Base-by-base conservation (phyloP, 1,140 invertebrate genomes). In the Berghia stephanieae region DNA sequence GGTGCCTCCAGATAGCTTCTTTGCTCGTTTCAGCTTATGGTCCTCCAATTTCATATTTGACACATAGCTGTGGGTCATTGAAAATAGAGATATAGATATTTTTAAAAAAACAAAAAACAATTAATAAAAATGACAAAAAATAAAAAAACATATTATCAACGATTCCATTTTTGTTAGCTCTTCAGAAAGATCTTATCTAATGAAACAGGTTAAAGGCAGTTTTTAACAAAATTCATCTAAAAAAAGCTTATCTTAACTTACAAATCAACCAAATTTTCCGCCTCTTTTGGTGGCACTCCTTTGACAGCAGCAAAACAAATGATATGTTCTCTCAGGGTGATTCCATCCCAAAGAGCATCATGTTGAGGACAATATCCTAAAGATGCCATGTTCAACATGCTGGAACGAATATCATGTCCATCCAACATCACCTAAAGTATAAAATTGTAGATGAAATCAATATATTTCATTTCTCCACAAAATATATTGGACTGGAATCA, bases 1-100 rank as follows among this genome's bases (percentile, higher is more conserved):
- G 1, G 96, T 97, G 21, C 96, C 96, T 1, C 96, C 96, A 3
- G 95, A 96, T 85, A 95, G 95, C 80, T 94, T 92, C 78, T 94
- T 92, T 0, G 93, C 92, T 82, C 93, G 92, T 86, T 96, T 96
- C 55, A 93, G 91, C 0, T 92, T 92, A 88, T 96, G 95, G 82
- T 96, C 94, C 78, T 93, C 90, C 79, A 96, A 94, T 89, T 94
- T 93, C 13, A 96, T 91, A 10, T 94, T 94, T 73, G 92, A 89
- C 5, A 95, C 86, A 86, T 94, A 95, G 18, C 93, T 91, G 82
- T 93, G 92, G 46, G 94, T 92, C 92, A 82, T 34, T 80, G 82
- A 79, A 27, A n/a, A n/a, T n/a, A n/a, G n/a, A n/a, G n/a, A n/a
- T n/a, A n/a, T n/a, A n/a, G n/a, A n/a, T n/a, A n/a, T n/a, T n/a